Percentiles rank a stretch among this genome's conserved stretches.
These are phyloP conservation scores for Colossoma macropomum DNA, from an alignment of 2,113 vertebrate species.

Conservation along the genomic window DNA sequence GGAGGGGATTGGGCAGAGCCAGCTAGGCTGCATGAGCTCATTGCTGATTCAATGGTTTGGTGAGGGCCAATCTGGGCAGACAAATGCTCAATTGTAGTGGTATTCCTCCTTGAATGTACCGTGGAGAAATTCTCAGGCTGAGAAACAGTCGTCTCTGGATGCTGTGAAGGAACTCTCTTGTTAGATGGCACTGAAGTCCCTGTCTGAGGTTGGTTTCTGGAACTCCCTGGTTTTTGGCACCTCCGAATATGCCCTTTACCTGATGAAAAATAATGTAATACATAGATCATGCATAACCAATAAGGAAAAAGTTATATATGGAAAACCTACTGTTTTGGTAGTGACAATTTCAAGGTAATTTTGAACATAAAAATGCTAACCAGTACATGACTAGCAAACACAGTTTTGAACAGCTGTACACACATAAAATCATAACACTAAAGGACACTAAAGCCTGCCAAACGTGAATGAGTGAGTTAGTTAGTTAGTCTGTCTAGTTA, in stretches of 20 bases:
- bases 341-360: too few relatives aligned
- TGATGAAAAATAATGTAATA: background rate
- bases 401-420: too few relatives aligned
- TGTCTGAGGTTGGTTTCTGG: background rate
- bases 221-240: background rate
- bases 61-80: background rate
- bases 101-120: background rate
- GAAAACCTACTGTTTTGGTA: too few relatives aligned
- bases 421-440: too few relatives aligned
- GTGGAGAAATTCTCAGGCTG: background rate
- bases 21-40: background rate
- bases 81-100: background rate
- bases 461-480: too few relatives aligned
- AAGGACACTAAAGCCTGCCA: too few relatives aligned
- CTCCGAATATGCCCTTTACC: background rate
- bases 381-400: too few relatives aligned
- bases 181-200: background rate
- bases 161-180: background rate
- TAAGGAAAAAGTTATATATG: too few relatives aligned
- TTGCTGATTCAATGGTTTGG: background rate
- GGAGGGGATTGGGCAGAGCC: too few relatives aligned
- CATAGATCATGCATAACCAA: too few relatives aligned
- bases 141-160: constrained; percentile 12
- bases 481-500: too few relatives aligned
- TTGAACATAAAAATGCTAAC: too few relatives aligned